Evolutionary conservation across 2,113 vertebrate species (phyloP).

Genomic region (Cryptotis parvus): DNA sequence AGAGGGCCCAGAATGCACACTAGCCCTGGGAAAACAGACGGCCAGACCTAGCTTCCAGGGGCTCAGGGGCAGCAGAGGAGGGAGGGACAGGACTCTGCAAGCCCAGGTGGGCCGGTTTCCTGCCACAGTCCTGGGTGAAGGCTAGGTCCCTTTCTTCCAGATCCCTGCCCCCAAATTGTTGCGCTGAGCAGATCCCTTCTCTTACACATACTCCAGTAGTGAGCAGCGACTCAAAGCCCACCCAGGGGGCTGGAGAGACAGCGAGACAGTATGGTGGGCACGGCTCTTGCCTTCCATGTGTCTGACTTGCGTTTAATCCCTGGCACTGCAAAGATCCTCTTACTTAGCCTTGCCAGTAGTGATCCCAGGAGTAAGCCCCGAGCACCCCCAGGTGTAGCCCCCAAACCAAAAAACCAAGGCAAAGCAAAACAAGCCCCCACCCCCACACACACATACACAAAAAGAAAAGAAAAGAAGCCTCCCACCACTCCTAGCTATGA

Average conservation of each 20-base stretch:
- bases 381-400: too few relatives aligned
- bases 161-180: neutral
- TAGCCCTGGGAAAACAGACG: neutral
- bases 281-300: neutral
- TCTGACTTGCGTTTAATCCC: too few relatives aligned
- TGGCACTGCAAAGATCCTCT: too few relatives aligned
- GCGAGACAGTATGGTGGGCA: neutral
- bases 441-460: too few relatives aligned
- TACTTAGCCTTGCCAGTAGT: too few relatives aligned
- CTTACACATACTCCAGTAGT: neutral
- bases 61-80: neutral
- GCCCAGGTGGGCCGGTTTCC: neutral
- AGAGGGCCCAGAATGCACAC: neutral
- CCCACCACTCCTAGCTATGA: too few relatives aligned
- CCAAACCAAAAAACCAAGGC: too few relatives aligned
- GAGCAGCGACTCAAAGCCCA: neutral
- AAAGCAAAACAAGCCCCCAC: too few relatives aligned
- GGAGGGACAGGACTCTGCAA: neutral
- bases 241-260: neutral
- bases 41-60: neutral
- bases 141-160: neutral
- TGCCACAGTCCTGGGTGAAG: neutral
- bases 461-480: too few relatives aligned
- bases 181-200: neutral
- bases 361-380: too few relatives aligned